phyloP scores from a whole-genome alignment of 2,113 vertebrate genomes.

The Pelusios castaneus region DNA sequence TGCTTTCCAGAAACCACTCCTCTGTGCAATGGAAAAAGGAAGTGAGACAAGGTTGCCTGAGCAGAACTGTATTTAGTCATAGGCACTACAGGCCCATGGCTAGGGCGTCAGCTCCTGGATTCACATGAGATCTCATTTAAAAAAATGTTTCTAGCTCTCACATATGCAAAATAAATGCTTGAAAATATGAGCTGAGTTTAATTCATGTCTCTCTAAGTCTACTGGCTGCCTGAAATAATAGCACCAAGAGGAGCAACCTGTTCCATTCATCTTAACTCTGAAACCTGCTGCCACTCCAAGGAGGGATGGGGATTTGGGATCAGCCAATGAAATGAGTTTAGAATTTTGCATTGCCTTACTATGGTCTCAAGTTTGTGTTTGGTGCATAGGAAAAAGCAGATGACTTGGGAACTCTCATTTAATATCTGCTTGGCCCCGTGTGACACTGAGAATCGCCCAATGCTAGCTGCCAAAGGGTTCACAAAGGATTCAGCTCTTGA shows the following conservation, averaged over 20 bases:
- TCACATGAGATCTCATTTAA: background rate
- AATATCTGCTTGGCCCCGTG: no score
- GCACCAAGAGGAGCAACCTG: accelerated
- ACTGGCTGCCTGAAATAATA: background rate
- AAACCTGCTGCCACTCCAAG: background rate
- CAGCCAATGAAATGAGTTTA: background rate
- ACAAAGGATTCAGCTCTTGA: background rate
- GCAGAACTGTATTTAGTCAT: background rate
- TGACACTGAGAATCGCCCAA: background rate
- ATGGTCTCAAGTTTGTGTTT: background rate
- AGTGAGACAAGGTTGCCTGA: background rate
- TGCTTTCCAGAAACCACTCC: background rate
- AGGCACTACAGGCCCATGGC: background rate
- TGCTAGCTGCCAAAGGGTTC: background rate
- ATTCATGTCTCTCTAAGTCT: accelerated
- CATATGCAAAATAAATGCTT: background rate
- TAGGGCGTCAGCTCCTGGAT: accelerated
- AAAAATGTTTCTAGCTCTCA: background rate
- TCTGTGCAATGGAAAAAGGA: background rate
- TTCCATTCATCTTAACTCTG: background rate
- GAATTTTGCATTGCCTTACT: background rate
- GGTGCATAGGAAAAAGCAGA: accelerated
- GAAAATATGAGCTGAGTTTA: background rate
- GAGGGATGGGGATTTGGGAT: background rate
- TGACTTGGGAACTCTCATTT: background rate